These are phyloP conservation scores for Zoanthus sansibaricus DNA, from an alignment of 92 coral and sea anemone genomes.

Conservation along the genomic window DNA sequence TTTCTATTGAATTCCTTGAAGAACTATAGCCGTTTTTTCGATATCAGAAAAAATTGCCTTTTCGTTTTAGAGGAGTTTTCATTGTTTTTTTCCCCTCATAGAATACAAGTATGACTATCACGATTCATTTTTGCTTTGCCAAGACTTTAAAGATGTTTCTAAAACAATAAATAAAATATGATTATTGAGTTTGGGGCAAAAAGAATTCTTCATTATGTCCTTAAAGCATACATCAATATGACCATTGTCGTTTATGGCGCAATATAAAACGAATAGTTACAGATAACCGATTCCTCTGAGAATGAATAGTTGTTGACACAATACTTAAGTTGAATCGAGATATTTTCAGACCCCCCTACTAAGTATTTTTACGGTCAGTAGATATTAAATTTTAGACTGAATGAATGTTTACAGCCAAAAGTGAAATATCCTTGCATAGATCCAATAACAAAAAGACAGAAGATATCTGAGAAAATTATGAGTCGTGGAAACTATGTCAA, in stretches of 20 bases:
- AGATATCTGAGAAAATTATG: background rate
- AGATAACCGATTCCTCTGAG: background rate
- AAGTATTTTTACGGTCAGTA: background rate
- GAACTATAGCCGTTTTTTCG: too few species aligned
- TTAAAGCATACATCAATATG: background rate
- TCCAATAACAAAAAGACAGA: background rate
- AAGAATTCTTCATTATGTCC: background rate
- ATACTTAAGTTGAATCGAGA: constrained; percentile 9
- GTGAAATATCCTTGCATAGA: background rate
- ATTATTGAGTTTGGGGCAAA: background rate
- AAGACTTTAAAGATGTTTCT: background rate
- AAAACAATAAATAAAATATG: background rate
- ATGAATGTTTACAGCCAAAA: constrained; percentile 4
- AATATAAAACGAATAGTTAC: background rate
- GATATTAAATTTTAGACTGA: constrained; percentile 13
- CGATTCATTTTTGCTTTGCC: background rate
- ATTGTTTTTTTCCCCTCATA: background rate
- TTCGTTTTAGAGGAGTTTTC: too few species aligned
- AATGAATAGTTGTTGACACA: background rate
- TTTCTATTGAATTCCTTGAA: too few species aligned
- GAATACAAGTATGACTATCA: background rate
- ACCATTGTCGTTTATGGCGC: background rate
- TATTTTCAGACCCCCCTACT: constrained; percentile 9
- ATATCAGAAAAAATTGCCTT: too few species aligned
- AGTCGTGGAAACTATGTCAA: background rate